Evolutionary conservation across 2,888 invertebrate genomes (phyloP), one percentile per base, ranked within the genome.

Genomic region (Ectemnius lituratus): DNA sequence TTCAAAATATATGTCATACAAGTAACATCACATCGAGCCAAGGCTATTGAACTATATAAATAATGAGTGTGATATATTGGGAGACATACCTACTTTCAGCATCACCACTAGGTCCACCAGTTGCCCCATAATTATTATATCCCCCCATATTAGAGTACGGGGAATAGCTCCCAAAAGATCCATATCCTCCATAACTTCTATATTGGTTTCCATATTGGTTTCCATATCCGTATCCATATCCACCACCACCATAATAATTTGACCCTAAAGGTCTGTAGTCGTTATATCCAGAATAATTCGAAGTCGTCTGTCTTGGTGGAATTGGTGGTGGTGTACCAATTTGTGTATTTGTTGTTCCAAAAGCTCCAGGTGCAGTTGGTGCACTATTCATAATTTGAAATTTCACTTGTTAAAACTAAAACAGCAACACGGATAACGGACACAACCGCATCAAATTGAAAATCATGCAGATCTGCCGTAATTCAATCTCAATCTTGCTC

Each of bases 51-150:
- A 8, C 16, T 6, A 20, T 14, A 16, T 37, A 28, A 56, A 64
- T 60, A 59, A 56, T 6, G 14, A 65, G 62, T 57, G 46, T 20
- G 20, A 18, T 13, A 52, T 20, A 5, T 62, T 28, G 37, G 6
- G 23, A 27, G 27, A 52, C 14, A 80, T 87, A 94, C 93, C 94
- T 93, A 90, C 93, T 93, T 91, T 95, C 95, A 73, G 93, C 92
- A 87, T 94, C 94, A 76, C 92, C 92, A 78, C 91, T 90, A 11
- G 89, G 86, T 45, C 86, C 85, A 23, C 82, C 79, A 20, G 77
- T 74, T 27, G 74, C 70, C 37, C 86, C 85, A 73, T 86, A 87
- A 46, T 79, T 79, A 20, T 81, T 74, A 75, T 73, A 66, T 14
- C 74, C 69, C 4, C 14, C 52, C 16, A 52, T 52, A n/a, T 11